Base-by-base conservation (phyloP, 1,140 invertebrate species). In the Rhagoletis pomonella region DNA sequence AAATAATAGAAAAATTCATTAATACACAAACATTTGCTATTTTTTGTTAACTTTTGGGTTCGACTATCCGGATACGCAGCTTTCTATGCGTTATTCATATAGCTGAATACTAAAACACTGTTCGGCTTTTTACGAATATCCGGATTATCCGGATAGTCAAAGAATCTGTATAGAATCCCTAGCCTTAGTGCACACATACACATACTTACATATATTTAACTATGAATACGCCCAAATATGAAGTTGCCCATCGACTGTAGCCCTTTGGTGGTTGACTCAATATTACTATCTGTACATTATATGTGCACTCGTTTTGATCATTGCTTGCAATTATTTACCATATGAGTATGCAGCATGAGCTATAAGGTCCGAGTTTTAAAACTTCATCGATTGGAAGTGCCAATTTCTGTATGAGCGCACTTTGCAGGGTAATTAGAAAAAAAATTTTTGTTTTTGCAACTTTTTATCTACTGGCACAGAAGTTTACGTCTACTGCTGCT, bases 391-490 rank as follows among this genome's bases (percentile, higher is more conserved):
- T 81, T 81, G 17, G 47, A 81, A 42, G 47, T 9, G 73, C 17
- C 1, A 50, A 81, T 55, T 81, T 81, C 5, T 55, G 47, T 50
- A 55, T 3, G 73, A 81, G 14, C n/a, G n/a, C 47, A 55, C 73
- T 19, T 55, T 81, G 73, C 47, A 19, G 73, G 47, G 73, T 47
- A 81, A 81, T 81, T 55, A 81, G 42, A 42, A 81, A 81, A 81
- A 7, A 12, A n/a, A n/a, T n/a, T 17, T 55, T 55, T 81, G 14
- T 19, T 81, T 81, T 81, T 81, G 12, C 17, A 12, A 55, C 17
- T n/a, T 81, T 19, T n/a, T 73, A n/a, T n/a, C n/a, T 47, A 12
- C 47, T 73, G 42, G 12, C 4, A 73, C 69, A 10, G 17, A 0
- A 62, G 12, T 14, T 4, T 3, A 55, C 50, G 4, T 55, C 6